Evolutionary conservation across 2,113 vertebrate genomes (phyloP).

Genomic region (Argyrosomus japonicus): DNA sequence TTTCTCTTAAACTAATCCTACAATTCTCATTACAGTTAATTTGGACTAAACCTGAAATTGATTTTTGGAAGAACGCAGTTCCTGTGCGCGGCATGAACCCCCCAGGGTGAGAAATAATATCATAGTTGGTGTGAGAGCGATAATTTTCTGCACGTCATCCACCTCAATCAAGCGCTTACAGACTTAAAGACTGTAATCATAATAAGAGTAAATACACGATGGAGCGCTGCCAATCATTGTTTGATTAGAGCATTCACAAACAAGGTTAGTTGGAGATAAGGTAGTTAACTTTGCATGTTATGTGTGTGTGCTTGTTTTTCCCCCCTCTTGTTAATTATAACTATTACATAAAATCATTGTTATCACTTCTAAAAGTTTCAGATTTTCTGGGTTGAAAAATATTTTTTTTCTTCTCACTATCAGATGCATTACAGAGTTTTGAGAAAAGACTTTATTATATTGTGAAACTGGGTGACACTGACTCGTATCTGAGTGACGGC

Average conservation of each 20-base stretch:
- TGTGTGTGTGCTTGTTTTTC: background rate
- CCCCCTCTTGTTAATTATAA: background rate
- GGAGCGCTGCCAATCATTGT: constrained; percentile 28
- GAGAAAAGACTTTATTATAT: background rate
- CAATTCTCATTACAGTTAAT: constrained; percentile 26
- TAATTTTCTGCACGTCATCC: constrained; percentile 25
- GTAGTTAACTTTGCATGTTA: background rate
- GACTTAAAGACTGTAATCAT: constrained; percentile 40
- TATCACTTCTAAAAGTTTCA: background rate
- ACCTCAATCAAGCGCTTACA: constrained; percentile 25
- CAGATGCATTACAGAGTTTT: background rate
- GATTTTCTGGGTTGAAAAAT: background rate
- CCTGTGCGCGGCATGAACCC: background rate
- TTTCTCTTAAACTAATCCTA: constrained; percentile 6
- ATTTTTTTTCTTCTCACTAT: background rate
- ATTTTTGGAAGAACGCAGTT: constrained; percentile 28
- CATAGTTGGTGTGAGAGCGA: constrained; percentile 6
- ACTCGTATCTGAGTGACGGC: background rate
- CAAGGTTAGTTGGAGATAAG: constrained; percentile 17
- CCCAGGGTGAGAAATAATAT: constrained; percentile 31
- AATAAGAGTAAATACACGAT: constrained; percentile 10
- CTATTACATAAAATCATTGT: background rate
- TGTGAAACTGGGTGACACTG: background rate
- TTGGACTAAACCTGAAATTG: constrained; percentile 28
- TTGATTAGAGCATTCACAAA: constrained; percentile 40